phyloP scores from a whole-genome alignment of 2,797 vertebrate genomes.

The Knipowitschia caucasica region DNA sequence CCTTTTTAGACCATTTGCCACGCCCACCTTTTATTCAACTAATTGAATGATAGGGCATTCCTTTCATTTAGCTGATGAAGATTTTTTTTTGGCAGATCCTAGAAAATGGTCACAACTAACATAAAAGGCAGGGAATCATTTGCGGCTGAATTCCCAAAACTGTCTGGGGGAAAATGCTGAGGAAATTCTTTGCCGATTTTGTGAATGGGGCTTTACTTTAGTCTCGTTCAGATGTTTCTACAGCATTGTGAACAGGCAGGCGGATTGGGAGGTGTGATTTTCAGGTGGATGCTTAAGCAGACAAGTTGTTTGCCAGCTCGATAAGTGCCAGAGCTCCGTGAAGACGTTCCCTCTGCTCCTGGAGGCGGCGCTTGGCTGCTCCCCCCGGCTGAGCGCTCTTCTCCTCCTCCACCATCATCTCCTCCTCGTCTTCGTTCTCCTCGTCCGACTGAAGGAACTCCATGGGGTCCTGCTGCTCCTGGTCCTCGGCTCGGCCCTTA shows the following conservation, averaged over 20 bases:
- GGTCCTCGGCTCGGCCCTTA: conserved; percentile 84
- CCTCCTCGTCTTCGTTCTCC: conserved; percentile 83
- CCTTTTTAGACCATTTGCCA: too few species aligned
- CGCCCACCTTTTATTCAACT: too few species aligned
- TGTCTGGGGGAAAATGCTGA: too few species aligned
- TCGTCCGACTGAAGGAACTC: conserved; percentile 89
- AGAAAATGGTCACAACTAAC: too few species aligned
- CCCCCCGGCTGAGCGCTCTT: conserved; percentile 73
- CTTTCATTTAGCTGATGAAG: too few species aligned
- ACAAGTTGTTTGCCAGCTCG: conserved; percentile 93
- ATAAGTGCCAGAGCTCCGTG: conserved; percentile 95
- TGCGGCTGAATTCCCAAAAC: too few species aligned
- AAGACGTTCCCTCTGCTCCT: conserved; percentile 92
- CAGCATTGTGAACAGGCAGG: conserved; percentile 62
- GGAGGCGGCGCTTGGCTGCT: conserved; percentile 82
- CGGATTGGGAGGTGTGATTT: conserved; percentile 19
- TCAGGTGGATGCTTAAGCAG: conserved; percentile 64
- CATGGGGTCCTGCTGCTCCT: conserved; percentile 96
- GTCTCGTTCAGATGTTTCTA: conserved; percentile 47
- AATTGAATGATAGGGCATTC: too few species aligned
- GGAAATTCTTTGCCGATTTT: too few species aligned
- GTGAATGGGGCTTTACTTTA: too few species aligned
- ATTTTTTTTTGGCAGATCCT: too few species aligned
- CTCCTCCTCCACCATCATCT: conserved; percentile 82
- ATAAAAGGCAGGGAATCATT: too few species aligned